Conservation (phyloP, 2,797 vertebrate species). For the Sciurus vulgaris region DNA sequence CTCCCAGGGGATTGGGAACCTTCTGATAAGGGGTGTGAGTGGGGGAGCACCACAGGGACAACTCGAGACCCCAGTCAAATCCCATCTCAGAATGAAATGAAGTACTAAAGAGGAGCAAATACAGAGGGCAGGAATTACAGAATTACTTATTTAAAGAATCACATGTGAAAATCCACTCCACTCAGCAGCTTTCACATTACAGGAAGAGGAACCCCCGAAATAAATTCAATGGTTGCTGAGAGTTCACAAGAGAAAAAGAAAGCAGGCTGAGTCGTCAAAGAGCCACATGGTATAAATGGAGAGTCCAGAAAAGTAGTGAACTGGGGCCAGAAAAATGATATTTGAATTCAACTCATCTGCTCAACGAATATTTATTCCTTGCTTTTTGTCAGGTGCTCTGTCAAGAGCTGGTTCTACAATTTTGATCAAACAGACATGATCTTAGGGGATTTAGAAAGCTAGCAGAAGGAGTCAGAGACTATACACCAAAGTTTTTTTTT, state of each 20-base stretch:
- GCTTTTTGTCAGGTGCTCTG: background rate
- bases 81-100: background rate
- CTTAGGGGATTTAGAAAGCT: background rate
- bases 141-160: background rate
- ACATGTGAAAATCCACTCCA: background rate
- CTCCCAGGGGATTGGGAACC: background rate
- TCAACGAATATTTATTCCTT: conserved; percentile 38
- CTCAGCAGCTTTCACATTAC: background rate
- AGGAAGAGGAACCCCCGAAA: background rate
- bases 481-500: background rate
- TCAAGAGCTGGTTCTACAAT: conserved; percentile 31
- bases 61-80: background rate
- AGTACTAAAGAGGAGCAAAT: conserved; percentile 41
- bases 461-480: background rate
- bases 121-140: background rate
- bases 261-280: background rate
- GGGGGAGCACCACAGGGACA: background rate
- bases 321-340: background rate
- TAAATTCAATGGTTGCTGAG: background rate
- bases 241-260: conserved; percentile 7
- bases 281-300: conserved; percentile 26
- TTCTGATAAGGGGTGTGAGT: background rate
- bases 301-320: conserved; percentile 29
- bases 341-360: conserved; percentile 34
- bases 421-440: background rate